A percentile compares a stretch with the other conserved stretches of the same genome.
These are phyloP conservation scores for Fabriciana adippe DNA, from an alignment of 2,888 invertebrate genomes.

Conservation along the genomic window DNA sequence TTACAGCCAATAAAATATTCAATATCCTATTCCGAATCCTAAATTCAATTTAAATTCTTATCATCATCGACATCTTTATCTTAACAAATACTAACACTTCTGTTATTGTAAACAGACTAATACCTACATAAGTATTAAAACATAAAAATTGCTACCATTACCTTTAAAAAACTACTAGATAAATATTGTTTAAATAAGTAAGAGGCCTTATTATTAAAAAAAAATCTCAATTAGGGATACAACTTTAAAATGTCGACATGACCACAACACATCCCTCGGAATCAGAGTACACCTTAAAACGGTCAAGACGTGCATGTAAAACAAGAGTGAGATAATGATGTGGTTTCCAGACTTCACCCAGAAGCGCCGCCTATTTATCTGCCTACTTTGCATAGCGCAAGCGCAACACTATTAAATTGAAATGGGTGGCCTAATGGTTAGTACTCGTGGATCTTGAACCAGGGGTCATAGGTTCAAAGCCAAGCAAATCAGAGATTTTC, in stretches of 20 bases:
- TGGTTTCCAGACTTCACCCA: slow-evolving; percentile 50
- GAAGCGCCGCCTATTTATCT: slow-evolving; percentile 49
- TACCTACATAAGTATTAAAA: too few relatives aligned
- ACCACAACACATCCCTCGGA: slow-evolving; percentile 59
- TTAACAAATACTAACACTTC: too few relatives aligned
- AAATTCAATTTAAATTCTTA: too few relatives aligned
- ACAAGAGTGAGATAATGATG: slow-evolving; percentile 71
- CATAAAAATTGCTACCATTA: too few relatives aligned
- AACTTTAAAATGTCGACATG: slow-evolving; percentile 50
- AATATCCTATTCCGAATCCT: too few relatives aligned
- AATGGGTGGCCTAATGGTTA: slow-evolving; percentile 21
- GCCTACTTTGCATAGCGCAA: slow-evolving; percentile 19
- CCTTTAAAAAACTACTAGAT: too few relatives aligned
- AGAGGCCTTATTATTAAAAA: neutral
- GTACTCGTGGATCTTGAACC: slow-evolving; percentile 9
- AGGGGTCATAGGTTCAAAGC: slow-evolving; percentile 14
- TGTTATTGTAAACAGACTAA: too few relatives aligned
- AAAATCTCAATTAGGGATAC: neutral
- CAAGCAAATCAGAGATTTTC: slow-evolving; percentile 9
- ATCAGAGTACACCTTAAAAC: slow-evolving; percentile 66
- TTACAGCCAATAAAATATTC: too few relatives aligned
- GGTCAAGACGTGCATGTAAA: slow-evolving; percentile 76
- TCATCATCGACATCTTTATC: too few relatives aligned
- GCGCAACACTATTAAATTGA: slow-evolving; percentile 23
- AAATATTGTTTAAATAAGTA: neutral